Evolutionary conservation across 2,888 invertebrate genomes (phyloP).

Genomic region (Coelopa pilipes): DNA sequence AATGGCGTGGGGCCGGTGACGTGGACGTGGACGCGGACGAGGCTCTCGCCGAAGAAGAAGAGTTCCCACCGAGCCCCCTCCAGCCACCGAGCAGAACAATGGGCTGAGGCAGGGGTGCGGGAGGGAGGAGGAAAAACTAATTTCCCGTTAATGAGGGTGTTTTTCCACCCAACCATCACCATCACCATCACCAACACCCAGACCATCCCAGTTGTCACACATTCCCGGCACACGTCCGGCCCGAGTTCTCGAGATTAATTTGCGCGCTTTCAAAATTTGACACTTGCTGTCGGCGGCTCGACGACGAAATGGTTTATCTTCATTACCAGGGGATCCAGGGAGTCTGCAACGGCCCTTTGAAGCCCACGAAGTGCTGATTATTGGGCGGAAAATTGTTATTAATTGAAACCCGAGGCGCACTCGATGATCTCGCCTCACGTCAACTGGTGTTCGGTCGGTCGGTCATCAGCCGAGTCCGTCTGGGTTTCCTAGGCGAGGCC

Average conservation of each 20-base stretch:
- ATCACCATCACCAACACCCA: neutral
- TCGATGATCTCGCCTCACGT: too few relatives aligned
- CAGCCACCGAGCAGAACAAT: too few relatives aligned
- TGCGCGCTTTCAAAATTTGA: slow-evolving; percentile 51
- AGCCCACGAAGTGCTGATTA: slow-evolving; percentile 38
- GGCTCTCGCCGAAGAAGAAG: slow-evolving; percentile 7
- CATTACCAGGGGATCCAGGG: slow-evolving; percentile 31
- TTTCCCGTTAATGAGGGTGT: slow-evolving; percentile 31
- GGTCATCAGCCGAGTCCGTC: too few relatives aligned
- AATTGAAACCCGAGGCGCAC: slow-evolving; percentile 56
- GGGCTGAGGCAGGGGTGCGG: neutral
- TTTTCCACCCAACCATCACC: neutral
- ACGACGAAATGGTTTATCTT: slow-evolving; percentile 50
- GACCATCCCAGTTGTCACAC: slow-evolving; percentile 9
- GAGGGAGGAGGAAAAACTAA: slow-evolving; percentile 16
- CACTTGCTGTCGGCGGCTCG: slow-evolving; percentile 52
- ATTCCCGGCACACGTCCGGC: slow-evolving; percentile 1
- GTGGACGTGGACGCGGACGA: neutral
- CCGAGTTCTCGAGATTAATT: slow-evolving; percentile 53
- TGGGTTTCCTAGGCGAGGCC: too few relatives aligned
- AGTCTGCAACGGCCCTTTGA: neutral
- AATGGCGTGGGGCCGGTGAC: neutral
- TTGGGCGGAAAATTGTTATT: slow-evolving; percentile 62
- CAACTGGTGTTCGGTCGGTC: too few relatives aligned
- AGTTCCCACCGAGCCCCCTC: neutral